Conservation (phyloP, 92 coral and sea anemone species). For the Plumapathes pennacea region DNA sequence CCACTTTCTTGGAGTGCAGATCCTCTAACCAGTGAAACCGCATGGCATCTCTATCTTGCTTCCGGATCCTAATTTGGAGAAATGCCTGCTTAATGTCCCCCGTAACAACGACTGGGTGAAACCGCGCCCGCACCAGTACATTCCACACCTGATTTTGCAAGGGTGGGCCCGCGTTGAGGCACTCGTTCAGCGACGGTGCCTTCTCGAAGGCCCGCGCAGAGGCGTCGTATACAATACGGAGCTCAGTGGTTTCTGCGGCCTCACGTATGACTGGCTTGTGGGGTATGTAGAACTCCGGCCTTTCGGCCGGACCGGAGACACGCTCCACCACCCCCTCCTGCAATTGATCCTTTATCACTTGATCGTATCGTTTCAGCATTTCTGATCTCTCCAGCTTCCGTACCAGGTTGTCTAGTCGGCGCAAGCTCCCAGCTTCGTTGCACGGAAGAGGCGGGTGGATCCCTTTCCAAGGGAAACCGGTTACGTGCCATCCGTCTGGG, state of each 20-base stretch:
- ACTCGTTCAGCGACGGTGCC: constrained; percentile 12
- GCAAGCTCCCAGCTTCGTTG: background rate
- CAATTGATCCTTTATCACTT: background rate
- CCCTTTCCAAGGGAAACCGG: background rate
- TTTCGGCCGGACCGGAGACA: background rate
- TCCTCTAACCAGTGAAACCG: constrained; percentile 13
- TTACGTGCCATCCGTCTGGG: too few species aligned
- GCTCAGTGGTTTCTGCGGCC: constrained; percentile 15
- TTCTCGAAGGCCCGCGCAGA: background rate
- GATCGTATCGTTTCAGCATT: background rate
- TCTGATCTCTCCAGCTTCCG: background rate
- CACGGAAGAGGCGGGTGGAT: background rate
- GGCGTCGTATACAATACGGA: constrained; percentile 7
- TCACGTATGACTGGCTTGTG: constrained; percentile 6
- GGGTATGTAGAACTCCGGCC: constrained; percentile 2
- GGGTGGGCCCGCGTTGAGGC: constrained; percentile 10
- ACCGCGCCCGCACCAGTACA: constrained; percentile 1
- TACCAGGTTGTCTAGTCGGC: background rate
- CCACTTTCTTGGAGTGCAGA: background rate
- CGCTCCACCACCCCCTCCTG: background rate
- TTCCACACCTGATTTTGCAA: background rate
- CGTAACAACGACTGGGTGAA: constrained; percentile 5
- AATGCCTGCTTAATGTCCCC: constrained; percentile 26
- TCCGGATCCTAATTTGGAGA: constrained; percentile 9
- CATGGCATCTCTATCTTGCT: constrained; percentile 4